A percentile compares a stretch with the other conserved stretches of the same genome.
phyloP scores from a whole-genome alignment of 2,113 vertebrate species.

The Sinosuthora webbiana region DNA sequence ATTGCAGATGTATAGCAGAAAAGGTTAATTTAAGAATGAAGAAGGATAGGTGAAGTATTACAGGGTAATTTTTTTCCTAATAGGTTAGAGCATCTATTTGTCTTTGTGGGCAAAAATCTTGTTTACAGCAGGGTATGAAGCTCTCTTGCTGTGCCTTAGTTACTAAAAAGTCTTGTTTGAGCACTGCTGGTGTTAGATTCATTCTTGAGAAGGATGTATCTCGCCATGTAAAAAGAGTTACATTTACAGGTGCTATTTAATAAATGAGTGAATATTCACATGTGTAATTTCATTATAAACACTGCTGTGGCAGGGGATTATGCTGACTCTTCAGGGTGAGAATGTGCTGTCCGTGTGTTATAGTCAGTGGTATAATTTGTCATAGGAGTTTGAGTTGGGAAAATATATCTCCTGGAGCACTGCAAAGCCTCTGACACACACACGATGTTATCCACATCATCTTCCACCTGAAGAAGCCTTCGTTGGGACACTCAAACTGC shows the following conservation, averaged over 20 bases:
- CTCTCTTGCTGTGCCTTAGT: background rate
- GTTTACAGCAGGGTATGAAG: background rate
- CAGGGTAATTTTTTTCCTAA: background rate
- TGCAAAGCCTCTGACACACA: constrained; percentile 88
- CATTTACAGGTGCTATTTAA: background rate
- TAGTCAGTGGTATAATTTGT: background rate
- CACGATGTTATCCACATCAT: constrained; percentile 97
- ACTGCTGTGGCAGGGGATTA: background rate
- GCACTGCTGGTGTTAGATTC: background rate
- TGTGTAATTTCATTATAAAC: background rate
- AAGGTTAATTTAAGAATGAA: background rate
- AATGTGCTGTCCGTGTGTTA: background rate
- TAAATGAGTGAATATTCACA: background rate
- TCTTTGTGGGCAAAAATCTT: background rate
- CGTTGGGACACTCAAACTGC: constrained; percentile 84
- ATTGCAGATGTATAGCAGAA: background rate
- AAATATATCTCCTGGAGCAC: constrained; percentile 84
- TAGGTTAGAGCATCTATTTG: background rate
- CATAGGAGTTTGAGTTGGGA: constrained; percentile 86
- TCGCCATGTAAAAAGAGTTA: background rate
- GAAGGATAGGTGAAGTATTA: background rate
- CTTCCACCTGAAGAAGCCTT: constrained; percentile 86
- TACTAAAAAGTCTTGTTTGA: background rate
- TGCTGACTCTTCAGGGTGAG: background rate
- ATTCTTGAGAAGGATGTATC: background rate